A percentile compares a stretch with the other conserved stretches of the same genome.
Evolutionary conservation across 2,113 vertebrate genomes (phyloP).

Genomic region (Cettia cetti): DNA sequence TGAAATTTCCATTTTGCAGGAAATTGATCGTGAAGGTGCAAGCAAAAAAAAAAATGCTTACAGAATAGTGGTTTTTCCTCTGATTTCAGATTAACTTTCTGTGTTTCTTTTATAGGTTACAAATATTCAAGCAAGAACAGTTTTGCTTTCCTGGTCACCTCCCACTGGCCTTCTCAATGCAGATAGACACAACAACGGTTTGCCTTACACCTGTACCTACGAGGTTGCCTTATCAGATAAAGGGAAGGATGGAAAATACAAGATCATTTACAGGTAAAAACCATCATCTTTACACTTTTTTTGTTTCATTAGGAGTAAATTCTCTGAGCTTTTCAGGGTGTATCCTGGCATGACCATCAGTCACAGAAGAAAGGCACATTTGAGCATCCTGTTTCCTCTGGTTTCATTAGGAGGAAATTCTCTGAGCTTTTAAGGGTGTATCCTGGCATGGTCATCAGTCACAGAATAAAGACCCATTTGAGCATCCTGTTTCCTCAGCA

Average conservation of each 20-base stretch:
- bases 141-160: slow-evolving; percentile 86
- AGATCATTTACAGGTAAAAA: slow-evolving; percentile 90
- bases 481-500: not conserved
- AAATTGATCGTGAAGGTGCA: not conserved
- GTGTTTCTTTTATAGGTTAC: slow-evolving; percentile 77
- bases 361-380: not conserved
- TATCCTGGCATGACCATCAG: not conserved
- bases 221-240: slow-evolving; percentile 95
- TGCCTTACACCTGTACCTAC: slow-evolving; percentile 88
- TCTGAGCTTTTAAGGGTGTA: not conserved
- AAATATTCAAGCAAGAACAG: slow-evolving; percentile 88
- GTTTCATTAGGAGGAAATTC: not conserved
- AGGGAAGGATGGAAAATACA: slow-evolving; percentile 93
- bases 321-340: not conserved
- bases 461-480: not conserved
- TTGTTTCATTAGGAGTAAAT: not conserved
- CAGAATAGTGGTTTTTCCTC: fast-evolving
- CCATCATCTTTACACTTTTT: not conserved
- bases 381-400: not conserved
- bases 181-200: slow-evolving; percentile 82
- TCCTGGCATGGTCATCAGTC: not conserved
- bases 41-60: not conserved
- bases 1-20: not conserved
- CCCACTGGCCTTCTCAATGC: slow-evolving; percentile 82
- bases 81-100: not conserved